Evolutionary conservation across 2,113 vertebrate species (phyloP), one percentile per base, ranked within the genome.

Genomic region (Rhinopomastus cyanomelas): DNA sequence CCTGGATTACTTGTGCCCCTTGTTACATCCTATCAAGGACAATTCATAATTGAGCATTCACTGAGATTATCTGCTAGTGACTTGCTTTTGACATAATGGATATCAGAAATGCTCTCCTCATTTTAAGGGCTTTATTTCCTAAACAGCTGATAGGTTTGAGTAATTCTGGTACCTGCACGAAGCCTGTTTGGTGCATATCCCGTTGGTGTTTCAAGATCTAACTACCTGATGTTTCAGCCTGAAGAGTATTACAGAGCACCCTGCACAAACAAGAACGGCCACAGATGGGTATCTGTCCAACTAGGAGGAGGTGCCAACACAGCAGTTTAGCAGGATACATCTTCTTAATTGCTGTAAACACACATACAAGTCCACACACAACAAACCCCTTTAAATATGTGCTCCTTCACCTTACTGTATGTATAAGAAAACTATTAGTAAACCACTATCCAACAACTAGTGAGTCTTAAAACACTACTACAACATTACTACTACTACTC

Each of bases 51-150:
- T 77, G 92, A 53, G 67, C 67, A 32, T 16, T 95, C 23, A 34
- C 83, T 81, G 85, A 84, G 80, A 93, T 81, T 95, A 92, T 89
- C 82, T 87, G 57, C 52, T 68, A 52, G 71, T 56, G 84, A 81
- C 69, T 92, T 68, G 68, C 18, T 78, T 93, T 90, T 67, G 74
- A 82, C 82, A 44, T 20, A 75, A 77, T 51, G n/a, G 67, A 89
- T 83, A 92, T 93, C 78, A 81, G 77, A 76, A 91, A 74, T 4
- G 19, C 62, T 74, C 66, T 59, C 85, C 68, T 79, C 62, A 21
- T 79, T 88, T 78, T 61, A 62, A 80, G 74, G 56, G 71, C 89
- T 93, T 92, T 87, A 57, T 66, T 79, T 89, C 80, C 87, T 55
- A 80, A 92, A 64, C 61, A 92, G 65, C 48, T 48, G 39, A 27